Evolutionary conservation across 2,888 invertebrate genomes (phyloP).

Genomic region (Agrotis clavis): DNA sequence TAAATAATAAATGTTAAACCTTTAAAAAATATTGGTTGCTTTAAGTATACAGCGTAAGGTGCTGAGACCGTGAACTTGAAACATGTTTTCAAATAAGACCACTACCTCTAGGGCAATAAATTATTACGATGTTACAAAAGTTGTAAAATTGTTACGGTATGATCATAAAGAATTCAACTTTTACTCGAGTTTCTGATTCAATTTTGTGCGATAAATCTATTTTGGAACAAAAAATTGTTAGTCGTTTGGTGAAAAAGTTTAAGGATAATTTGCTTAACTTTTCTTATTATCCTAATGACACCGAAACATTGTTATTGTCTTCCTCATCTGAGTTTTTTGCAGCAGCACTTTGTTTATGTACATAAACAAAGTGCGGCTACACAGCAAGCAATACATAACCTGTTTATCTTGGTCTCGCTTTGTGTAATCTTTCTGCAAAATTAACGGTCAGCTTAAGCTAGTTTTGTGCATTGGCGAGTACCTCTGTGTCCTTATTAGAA

Average conservation of each 20-base stretch:
- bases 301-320: background rate
- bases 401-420: too few species aligned
- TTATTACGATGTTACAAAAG: constrained; percentile 58
- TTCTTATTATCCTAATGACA: constrained; percentile 18
- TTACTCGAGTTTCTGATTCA: constrained; percentile 56
- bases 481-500: background rate
- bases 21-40: constrained; percentile 20
- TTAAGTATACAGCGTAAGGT: constrained; percentile 10
- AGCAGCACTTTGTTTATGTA: background rate
- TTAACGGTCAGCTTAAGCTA: too few species aligned
- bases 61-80: constrained; percentile 35
- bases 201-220: constrained; percentile 53
- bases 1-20: constrained; percentile 5
- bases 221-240: constrained; percentile 16
- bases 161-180: constrained; percentile 64
- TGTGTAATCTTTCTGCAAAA: too few species aligned
- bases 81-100: constrained; percentile 48
- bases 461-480: too few species aligned
- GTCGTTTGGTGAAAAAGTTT: constrained; percentile 14
- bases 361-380: too few species aligned
- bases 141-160: constrained; percentile 58
- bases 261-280: constrained; percentile 20
- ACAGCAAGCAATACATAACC: too few species aligned
- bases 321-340: constrained; percentile 1
- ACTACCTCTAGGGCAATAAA: constrained; percentile 52